These are phyloP conservation scores for Vespertilio murinus DNA, from an alignment of 2,797 vertebrate genomes.

Conservation along the genomic window DNA sequence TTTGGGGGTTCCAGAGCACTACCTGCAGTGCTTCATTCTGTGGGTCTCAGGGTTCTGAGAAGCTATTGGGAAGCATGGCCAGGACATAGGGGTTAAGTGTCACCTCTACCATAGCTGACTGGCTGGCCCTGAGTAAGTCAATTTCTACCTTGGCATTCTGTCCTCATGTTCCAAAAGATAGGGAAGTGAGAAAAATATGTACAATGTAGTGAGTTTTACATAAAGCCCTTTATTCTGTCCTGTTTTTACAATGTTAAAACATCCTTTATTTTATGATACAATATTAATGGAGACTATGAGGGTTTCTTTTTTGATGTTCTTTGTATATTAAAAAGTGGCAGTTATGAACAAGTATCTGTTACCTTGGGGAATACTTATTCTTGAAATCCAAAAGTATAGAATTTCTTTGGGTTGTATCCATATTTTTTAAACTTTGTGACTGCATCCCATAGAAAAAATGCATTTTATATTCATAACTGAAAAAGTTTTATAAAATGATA, in stretches of 20 bases:
- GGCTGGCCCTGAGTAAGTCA: slow-evolving; percentile 31
- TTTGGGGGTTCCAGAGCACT: background rate
- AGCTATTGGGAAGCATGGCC: slow-evolving; percentile 2
- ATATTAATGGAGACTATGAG: background rate
- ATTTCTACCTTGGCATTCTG: background rate
- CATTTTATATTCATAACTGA: slow-evolving; percentile 2
- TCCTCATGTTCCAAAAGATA: slow-evolving; percentile 51
- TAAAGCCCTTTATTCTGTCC: slow-evolving; percentile 50
- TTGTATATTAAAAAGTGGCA: slow-evolving; percentile 46
- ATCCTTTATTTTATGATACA: slow-evolving; percentile 40
- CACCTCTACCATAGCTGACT: background rate
- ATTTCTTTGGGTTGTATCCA: background rate
- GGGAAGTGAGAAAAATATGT: slow-evolving; percentile 39
- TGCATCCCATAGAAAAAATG: background rate
- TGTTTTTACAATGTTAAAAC: slow-evolving; percentile 47
- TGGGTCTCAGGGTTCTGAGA: background rate
- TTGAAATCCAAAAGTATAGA: slow-evolving; percentile 4
- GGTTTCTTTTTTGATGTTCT: slow-evolving; percentile 24
- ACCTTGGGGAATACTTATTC: background rate
- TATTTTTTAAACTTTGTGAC: slow-evolving; percentile 39
- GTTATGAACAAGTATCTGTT: background rate
- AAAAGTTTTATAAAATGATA: slow-evolving; percentile 37
- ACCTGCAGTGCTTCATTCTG: background rate
- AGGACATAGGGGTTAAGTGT: background rate
- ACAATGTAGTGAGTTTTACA: slow-evolving; percentile 49